phyloP scores from a whole-genome alignment of 2,113 vertebrate species.

The Phylloscopus trochiloides region DNA sequence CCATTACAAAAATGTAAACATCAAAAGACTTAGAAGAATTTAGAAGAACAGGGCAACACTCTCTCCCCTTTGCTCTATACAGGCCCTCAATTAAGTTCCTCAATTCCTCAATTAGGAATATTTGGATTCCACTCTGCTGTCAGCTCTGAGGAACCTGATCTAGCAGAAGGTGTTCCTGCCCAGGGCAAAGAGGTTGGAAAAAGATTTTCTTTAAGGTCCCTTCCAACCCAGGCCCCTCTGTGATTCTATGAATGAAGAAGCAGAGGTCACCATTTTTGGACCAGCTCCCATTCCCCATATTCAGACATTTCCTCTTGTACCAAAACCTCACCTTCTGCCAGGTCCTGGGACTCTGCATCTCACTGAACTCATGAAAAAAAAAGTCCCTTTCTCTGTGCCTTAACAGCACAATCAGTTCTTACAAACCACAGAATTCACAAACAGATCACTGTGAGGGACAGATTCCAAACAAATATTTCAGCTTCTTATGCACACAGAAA shows the following conservation, averaged over 20 bases:
- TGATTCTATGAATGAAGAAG: not conserved
- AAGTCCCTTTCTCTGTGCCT: not conserved
- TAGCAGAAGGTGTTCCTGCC: not conserved
- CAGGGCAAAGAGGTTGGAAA: not conserved
- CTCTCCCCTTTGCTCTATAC: not conserved
- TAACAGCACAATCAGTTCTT: not conserved
- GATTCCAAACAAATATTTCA: slow-evolving; percentile 25
- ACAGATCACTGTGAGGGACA: not conserved
- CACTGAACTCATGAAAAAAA: not conserved
- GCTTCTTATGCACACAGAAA: not conserved
- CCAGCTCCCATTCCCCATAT: not conserved
- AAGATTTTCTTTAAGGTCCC: not conserved
- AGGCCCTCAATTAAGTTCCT: not conserved
- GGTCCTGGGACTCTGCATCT: not conserved
- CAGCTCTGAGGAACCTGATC: not conserved
- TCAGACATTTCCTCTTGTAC: not conserved
- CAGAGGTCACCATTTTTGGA: not conserved
- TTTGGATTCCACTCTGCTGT: not conserved
- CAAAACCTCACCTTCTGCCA: not conserved
- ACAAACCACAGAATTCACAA: not conserved
- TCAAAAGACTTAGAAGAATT: no score
- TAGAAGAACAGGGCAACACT: no score
- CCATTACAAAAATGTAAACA: no score
- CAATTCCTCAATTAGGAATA: not conserved
- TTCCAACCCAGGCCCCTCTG: not conserved